Evolutionary conservation across 2,797 vertebrate species (phyloP).

Genomic region (Iguana delicatissima): DNA sequence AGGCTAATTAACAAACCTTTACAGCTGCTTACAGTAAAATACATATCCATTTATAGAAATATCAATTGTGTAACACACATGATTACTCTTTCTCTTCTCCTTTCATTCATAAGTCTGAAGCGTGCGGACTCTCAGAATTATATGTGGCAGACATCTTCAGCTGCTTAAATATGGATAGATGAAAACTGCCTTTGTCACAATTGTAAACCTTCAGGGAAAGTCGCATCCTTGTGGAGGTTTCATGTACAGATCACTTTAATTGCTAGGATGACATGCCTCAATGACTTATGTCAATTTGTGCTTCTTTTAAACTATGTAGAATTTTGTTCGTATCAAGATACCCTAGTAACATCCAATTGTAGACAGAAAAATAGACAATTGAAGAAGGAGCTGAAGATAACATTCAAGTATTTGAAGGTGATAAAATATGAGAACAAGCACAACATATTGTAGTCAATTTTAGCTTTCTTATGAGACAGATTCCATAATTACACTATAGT

Average conservation of each 20-base stretch:
- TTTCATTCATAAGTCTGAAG: conserved; percentile 31
- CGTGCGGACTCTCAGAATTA: background rate
- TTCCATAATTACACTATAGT: background rate
- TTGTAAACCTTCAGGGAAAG: background rate
- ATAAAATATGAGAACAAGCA: background rate
- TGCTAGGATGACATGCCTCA: background rate
- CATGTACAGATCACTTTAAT: background rate
- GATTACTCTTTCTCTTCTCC: conserved; percentile 13
- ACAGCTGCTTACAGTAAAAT: background rate
- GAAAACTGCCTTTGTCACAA: background rate
- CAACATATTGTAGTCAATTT: background rate
- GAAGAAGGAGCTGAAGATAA: background rate
- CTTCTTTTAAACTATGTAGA: accelerated
- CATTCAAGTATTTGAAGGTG: background rate
- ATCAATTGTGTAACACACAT: too few species aligned
- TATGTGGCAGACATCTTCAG: too few species aligned
- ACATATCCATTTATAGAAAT: background rate
- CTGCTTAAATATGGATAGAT: background rate
- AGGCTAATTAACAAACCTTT: too few species aligned
- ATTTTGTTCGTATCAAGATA: background rate
- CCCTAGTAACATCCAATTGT: background rate
- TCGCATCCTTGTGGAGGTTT: background rate
- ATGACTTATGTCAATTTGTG: background rate
- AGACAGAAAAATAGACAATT: background rate
- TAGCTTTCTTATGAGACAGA: background rate